Evolutionary conservation across 2,888 invertebrate genomes (phyloP).

Genomic region (Antitype chi): DNA sequence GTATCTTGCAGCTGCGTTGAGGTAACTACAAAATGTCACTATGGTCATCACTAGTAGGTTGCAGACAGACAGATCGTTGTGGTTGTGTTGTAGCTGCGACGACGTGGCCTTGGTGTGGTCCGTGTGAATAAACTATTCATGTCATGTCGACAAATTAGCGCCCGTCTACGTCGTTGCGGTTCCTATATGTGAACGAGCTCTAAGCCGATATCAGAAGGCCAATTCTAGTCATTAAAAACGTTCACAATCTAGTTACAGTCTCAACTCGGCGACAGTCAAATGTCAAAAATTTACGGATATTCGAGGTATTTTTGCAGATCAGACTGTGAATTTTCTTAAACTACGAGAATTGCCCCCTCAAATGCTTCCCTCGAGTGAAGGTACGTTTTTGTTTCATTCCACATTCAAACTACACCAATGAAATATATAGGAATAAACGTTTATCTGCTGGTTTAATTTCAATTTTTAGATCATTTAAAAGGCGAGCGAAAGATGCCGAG

Average conservation of each 20-base stretch:
- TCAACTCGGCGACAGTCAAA: too few species aligned
- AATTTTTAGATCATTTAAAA: not conserved
- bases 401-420: not conserved
- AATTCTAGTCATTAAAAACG: too few species aligned
- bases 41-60: not conserved
- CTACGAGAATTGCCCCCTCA: too few species aligned
- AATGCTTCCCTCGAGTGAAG: not conserved
- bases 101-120: not conserved
- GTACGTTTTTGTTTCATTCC: not conserved
- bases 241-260: too few species aligned
- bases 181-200: not conserved
- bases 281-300: too few species aligned
- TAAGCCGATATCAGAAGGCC: not conserved
- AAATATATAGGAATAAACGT: not conserved
- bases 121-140: not conserved
- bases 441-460: not conserved
- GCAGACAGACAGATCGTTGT: not conserved
- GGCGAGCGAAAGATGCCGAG: not conserved
- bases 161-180: not conserved
- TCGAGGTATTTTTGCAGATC: too few species aligned
- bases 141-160: not conserved
- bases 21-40: not conserved
- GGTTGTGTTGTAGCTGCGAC: not conserved
- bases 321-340: too few species aligned
- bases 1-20: not conserved